These are phyloP conservation scores for Trematomus bernacchii DNA, from an alignment of 2,797 vertebrate species.

Conservation along the genomic window DNA sequence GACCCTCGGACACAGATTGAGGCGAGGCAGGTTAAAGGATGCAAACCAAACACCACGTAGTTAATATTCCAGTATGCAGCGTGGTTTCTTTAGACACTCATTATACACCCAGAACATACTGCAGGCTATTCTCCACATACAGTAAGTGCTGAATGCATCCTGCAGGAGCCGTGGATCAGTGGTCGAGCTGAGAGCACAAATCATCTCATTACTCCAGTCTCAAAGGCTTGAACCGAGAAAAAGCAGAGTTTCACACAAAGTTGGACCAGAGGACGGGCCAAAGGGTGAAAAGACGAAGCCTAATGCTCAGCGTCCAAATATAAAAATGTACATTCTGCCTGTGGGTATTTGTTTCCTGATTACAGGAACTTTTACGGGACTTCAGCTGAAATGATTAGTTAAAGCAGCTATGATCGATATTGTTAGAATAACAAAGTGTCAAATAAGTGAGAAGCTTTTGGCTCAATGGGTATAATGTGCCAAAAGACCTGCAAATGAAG, in stretches of 20 bases:
- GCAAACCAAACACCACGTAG: background rate
- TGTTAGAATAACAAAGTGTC: background rate
- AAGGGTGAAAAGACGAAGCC: slow-evolving; percentile 1
- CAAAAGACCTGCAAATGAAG: too few species aligned
- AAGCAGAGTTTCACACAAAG: background rate
- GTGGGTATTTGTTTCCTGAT: background rate
- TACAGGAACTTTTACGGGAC: too few species aligned
- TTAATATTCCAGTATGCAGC: slow-evolving; percentile 20
- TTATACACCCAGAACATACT: background rate
- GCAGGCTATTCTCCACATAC: background rate
- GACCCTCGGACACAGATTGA: background rate
- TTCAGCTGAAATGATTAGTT: background rate
- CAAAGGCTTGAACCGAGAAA: slow-evolving; percentile 13
- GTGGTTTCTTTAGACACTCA: background rate
- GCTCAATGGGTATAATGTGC: background rate
- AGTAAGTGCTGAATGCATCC: background rate
- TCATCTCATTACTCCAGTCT: slow-evolving; percentile 28
- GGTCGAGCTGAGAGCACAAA: slow-evolving; percentile 18
- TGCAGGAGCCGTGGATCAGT: background rate
- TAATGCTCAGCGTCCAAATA: background rate
- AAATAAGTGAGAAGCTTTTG: background rate
- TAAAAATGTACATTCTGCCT: slow-evolving; percentile 1
- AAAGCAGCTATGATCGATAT: background rate
- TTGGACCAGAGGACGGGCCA: background rate
- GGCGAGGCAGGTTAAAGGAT: slow-evolving; percentile 14